A percentile compares a stretch with the other conserved stretches of the same genome.
These are phyloP conservation scores for Scopus umbretta DNA, from an alignment of 2,113 vertebrate species.

Conservation along the genomic window DNA sequence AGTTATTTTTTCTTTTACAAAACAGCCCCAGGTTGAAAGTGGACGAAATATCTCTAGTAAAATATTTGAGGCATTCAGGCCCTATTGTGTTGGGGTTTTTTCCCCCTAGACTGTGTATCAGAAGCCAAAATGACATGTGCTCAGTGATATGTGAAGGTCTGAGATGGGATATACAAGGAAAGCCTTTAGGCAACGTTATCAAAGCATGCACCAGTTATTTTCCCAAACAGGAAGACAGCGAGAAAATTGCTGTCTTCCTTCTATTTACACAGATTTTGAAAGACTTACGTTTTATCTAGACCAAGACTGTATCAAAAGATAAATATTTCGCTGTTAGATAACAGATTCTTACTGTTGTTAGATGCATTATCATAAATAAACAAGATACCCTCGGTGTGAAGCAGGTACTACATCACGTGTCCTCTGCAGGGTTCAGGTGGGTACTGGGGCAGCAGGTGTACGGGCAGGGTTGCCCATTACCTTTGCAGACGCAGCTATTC, in stretches of 20 bases:
- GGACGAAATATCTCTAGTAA: not conserved
- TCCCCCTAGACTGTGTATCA: not conserved
- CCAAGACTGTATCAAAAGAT: not conserved
- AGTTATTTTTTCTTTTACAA: not conserved
- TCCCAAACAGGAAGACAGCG: not conserved
- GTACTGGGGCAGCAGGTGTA: not conserved
- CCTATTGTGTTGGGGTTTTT: not conserved
- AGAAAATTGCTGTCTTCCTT: not conserved
- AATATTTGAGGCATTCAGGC: not conserved
- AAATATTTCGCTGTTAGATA: not conserved
- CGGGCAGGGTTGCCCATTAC: rapidly evolving
- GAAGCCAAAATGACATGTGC: not conserved
- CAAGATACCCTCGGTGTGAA: not conserved
- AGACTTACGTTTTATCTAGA: not conserved
- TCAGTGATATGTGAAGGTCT: not conserved
- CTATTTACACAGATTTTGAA: constrained; percentile 8
- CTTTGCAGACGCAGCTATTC: not conserved
- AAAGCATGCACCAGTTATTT: not conserved
- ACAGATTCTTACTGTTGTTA: not conserved
- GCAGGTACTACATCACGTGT: rapidly evolving
- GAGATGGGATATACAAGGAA: not conserved
- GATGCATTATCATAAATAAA: not conserved
- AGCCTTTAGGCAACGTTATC: not conserved
- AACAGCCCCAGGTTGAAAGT: not conserved
- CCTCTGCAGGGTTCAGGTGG: not conserved